phyloP scores from a whole-genome alignment of 2,797 vertebrate genomes.

The Catharus ustulatus region DNA sequence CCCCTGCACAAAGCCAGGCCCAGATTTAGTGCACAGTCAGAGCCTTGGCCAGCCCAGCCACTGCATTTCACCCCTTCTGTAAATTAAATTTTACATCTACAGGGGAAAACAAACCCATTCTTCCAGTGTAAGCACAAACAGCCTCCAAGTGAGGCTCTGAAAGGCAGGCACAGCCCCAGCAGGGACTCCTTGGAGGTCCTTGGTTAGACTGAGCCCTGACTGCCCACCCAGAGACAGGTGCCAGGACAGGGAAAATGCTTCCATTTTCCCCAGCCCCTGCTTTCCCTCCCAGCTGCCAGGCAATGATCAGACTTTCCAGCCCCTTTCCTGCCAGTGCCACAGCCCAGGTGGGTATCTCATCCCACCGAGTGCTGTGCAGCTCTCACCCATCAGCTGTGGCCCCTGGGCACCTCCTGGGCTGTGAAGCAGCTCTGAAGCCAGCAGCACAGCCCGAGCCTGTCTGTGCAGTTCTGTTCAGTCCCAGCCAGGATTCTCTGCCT shows the following conservation, averaged over 20 bases:
- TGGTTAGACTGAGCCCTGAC: accelerated
- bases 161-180: accelerated
- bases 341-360: accelerated
- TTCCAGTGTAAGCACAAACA: not conserved
- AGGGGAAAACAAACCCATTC: not conserved
- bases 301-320: not conserved
- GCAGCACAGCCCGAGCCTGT: not conserved
- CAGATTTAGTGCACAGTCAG: conserved; percentile 14
- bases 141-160: not conserved
- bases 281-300: not conserved
- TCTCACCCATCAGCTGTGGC: not conserved
- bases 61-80: not conserved
- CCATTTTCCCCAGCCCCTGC: not conserved
- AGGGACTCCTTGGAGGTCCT: not conserved
- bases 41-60: not conserved
- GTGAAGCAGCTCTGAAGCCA: accelerated
- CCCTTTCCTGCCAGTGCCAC: not conserved
- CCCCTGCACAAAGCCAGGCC: not conserved
- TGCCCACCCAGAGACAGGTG: not conserved
- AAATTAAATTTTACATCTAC: not conserved
- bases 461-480: accelerated
- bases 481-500: accelerated
- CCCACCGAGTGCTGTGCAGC: not conserved
- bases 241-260: not conserved
- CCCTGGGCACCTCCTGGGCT: accelerated